Evolutionary conservation across 1,140 invertebrate species (phyloP).

Genomic region (Meloidogyne hapla): DNA sequence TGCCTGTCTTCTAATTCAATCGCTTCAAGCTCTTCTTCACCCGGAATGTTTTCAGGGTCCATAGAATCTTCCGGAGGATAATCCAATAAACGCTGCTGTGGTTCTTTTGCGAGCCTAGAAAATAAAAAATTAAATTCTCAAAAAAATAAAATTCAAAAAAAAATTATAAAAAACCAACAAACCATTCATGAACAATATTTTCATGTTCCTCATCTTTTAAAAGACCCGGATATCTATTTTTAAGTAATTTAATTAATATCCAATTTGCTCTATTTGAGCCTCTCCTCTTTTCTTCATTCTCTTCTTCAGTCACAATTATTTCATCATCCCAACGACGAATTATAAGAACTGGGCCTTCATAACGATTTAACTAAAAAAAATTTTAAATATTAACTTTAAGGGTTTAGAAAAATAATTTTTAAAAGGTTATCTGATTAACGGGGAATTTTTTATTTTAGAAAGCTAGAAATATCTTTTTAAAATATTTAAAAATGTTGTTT

Average conservation of each 20-base stretch:
- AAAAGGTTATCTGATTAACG: too few relatives aligned
- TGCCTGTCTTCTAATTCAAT: background rate
- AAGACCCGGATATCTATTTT: conserved; percentile 44
- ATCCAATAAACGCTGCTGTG: conserved; percentile 4
- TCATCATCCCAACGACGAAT: conserved; percentile 85
- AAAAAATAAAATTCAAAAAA: background rate
- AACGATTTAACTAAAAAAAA: conserved; percentile 53
- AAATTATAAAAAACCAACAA: background rate
- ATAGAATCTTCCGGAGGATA: conserved; percentile 19
- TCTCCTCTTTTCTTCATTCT: conserved; percentile 57
- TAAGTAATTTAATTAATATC: conserved; percentile 75
- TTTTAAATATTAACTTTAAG: too few relatives aligned
- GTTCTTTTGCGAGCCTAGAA: conserved; percentile 17
- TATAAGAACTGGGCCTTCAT: conserved; percentile 78
- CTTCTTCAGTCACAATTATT: conserved; percentile 76
- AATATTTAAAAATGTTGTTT: too few relatives aligned
- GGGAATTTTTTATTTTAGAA: too few relatives aligned
- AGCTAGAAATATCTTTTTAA: too few relatives aligned
- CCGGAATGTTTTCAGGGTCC: conserved; percentile 2
- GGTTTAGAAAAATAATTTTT: too few relatives aligned
- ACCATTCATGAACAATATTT: conserved; percentile 26
- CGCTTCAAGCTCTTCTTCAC: background rate
- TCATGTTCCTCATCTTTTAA: conserved; percentile 27
- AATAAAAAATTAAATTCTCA: background rate
- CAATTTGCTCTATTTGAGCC: conserved; percentile 85